Percentiles rank a stretch among this genome's conserved stretches.
Conservation (phyloP, 1,140 invertebrate genomes). For the Andricus grossulariae region DNA sequence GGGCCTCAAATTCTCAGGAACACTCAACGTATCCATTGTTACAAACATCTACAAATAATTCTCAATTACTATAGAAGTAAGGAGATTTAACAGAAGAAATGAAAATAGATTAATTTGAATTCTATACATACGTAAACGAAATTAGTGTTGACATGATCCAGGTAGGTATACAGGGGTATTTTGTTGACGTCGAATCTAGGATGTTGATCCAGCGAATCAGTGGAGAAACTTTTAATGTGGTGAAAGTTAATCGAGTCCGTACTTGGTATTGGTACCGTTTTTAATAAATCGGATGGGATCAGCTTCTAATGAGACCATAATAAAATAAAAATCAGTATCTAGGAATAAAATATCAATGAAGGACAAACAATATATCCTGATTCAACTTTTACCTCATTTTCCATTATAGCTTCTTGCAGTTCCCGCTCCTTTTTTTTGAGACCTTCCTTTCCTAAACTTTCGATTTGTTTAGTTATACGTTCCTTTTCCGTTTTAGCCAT, state of each 20-base stretch:
- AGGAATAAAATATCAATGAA: too few species aligned
- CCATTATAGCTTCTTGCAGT: constrained; percentile 82
- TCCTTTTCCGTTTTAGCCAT: constrained; percentile 82
- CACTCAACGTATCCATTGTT: constrained; percentile 82
- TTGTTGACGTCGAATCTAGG: constrained; percentile 79
- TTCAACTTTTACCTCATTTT: constrained; percentile 82
- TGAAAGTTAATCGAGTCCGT: constrained; percentile 83
- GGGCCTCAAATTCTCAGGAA: constrained; percentile 79
- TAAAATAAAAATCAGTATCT: constrained; percentile 47
- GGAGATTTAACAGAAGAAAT: background rate
- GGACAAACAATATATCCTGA: background rate
- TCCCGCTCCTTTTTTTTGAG: constrained; percentile 79
- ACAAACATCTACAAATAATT: constrained; percentile 76
- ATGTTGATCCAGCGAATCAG: constrained; percentile 75
- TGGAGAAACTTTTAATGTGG: constrained; percentile 79
- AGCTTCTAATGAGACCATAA: constrained; percentile 70
- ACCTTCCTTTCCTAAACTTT: constrained; percentile 81
- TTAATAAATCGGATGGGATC: constrained; percentile 82
- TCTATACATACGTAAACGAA: constrained; percentile 87
- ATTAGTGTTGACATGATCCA: constrained; percentile 88
- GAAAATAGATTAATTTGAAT: constrained; percentile 1
- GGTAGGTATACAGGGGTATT: constrained; percentile 85
- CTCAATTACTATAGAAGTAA: background rate
- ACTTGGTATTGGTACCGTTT: constrained; percentile 83
- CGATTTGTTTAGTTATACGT: constrained; percentile 81